Evolutionary conservation across 2,113 vertebrate species (phyloP).

Genomic region (Indri indri): DNA sequence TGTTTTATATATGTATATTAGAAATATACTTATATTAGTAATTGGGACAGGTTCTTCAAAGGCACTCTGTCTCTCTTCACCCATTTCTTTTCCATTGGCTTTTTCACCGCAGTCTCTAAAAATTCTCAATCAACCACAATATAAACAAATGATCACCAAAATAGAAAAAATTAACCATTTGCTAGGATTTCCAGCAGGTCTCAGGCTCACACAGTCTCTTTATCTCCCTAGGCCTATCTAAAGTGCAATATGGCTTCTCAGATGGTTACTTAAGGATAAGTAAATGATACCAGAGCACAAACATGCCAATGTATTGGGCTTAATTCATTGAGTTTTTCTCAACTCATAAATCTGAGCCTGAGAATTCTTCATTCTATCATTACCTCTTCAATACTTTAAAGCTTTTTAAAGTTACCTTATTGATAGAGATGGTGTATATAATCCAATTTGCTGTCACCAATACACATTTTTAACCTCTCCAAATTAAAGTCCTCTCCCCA

Average conservation of each 20-base stretch:
- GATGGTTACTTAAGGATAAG: not conserved
- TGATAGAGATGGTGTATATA: not conserved
- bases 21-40: not conserved
- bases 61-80: not conserved
- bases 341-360: not conserved
- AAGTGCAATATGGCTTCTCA: not conserved
- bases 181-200: not conserved
- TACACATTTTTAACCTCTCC: not conserved
- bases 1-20: not conserved
- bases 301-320: not conserved
- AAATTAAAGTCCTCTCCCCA: not conserved
- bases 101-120: not conserved
- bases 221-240: not conserved
- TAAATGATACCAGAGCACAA: not conserved
- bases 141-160: not conserved
- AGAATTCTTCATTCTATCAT: not conserved
- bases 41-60: not conserved
- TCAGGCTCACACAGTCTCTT: not conserved
- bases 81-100: no score
- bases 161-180: not conserved
- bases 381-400: not conserved
- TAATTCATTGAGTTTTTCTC: not conserved
- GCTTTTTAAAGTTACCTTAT: not conserved
- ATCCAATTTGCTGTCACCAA: not conserved
- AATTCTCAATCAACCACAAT: not conserved